A percentile compares a stretch with the other conserved stretches of the same genome.
Conservation (phyloP, 2,113 vertebrate species). For the Perognathus longimembris region DNA sequence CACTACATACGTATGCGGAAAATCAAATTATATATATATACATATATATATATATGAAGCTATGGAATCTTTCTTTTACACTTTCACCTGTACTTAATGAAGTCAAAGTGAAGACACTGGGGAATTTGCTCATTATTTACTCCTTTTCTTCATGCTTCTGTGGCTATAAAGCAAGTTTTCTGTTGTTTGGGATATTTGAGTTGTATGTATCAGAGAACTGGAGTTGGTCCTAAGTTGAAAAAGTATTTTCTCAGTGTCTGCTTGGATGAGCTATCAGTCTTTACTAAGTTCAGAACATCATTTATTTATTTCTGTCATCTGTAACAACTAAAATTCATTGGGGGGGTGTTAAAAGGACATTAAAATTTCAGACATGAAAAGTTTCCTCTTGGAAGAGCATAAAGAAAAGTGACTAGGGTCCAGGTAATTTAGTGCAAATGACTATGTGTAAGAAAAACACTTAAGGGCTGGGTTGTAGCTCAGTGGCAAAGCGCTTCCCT, state of each 20-base stretch:
- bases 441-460: slow-evolving; percentile 50
- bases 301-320: slow-evolving; percentile 58
- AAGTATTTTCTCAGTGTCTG: background rate
- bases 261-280: background rate
- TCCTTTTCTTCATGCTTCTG: background rate
- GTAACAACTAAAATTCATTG: slow-evolving; percentile 22
- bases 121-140: background rate
- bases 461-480: too few species aligned
- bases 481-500: too few species aligned
- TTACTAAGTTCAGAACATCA: background rate
- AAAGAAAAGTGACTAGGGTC: slow-evolving; percentile 24
- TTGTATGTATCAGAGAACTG: background rate
- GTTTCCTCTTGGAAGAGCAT: slow-evolving; percentile 27
- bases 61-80: background rate
- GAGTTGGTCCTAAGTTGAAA: slow-evolving; percentile 24
- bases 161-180: background rate
- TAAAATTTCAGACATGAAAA: slow-evolving; percentile 43
- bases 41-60: background rate
- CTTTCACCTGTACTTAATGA: background rate
- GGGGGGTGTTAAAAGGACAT: background rate
- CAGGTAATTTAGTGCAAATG: slow-evolving; percentile 17
- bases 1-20: background rate
- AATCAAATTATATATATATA: too few species aligned
- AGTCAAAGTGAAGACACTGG: slow-evolving; percentile 17
- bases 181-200: background rate